phyloP scores from a whole-genome alignment of 2,888 invertebrate genomes.

The Plusia festucae region DNA sequence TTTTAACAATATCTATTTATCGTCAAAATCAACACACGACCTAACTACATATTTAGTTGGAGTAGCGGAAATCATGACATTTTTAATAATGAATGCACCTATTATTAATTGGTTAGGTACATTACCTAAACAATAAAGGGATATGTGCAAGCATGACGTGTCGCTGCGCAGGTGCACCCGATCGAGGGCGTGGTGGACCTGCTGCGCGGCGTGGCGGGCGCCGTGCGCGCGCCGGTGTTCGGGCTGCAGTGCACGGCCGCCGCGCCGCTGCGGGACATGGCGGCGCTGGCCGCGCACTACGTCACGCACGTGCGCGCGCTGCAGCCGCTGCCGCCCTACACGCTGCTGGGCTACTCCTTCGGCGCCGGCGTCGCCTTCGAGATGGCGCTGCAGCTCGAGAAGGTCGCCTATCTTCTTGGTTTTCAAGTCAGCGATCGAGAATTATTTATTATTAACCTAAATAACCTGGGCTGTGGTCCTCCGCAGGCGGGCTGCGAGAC shows the following conservation, averaged over 20 bases:
- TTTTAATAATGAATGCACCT: too few species aligned
- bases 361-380: constrained; percentile 98
- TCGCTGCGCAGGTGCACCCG: constrained; percentile 90
- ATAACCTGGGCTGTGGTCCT: neutral
- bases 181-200: constrained; percentile 96
- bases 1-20: too few species aligned
- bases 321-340: constrained; percentile 95
- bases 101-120: too few species aligned
- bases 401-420: too few species aligned
- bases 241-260: constrained; percentile 96
- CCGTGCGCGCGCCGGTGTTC: constrained; percentile 93
- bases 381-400: constrained; percentile 96
- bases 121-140: too few species aligned
- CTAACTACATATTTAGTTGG: too few species aligned
- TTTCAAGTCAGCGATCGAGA: too few species aligned
- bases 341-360: constrained; percentile 98
- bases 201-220: constrained; percentile 92
- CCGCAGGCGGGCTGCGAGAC: constrained; percentile 84
- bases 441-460: neutral
- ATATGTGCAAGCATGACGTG: too few species aligned
- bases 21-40: too few species aligned
- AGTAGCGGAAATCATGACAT: too few species aligned
- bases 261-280: constrained; percentile 93
- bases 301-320: constrained; percentile 92
- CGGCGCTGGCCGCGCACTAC: constrained; percentile 93